Base-by-base conservation (phyloP, 2,113 vertebrate genomes). In the Nanorana parkeri region DNA sequence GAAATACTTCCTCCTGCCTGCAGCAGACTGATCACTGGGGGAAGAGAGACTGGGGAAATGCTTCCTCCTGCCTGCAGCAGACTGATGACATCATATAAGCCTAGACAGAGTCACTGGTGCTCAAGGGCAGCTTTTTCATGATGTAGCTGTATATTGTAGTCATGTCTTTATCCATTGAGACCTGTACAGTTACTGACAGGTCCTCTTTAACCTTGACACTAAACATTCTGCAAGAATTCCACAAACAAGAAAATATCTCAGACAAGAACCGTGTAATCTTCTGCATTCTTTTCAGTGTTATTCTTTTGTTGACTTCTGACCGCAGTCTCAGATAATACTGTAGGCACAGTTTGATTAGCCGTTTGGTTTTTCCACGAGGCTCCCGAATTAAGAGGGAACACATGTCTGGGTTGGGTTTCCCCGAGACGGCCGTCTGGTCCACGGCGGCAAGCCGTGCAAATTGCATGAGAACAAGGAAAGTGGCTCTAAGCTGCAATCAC, bases 401-500 rank as follows among this genome's bases (percentile, higher is more conserved):
- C 71, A 71, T 54, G 71, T 19, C 21, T 17, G 19, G 17, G 41
- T 47, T 47, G 19, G 17, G 41, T 47, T 47, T 47, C 41, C n/a
- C 41, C 11, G 7, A 7, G 67, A 13, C 23, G 69, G 51, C 51
- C 16, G 23, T 51, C 51, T 19, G 71, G 54, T 1, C 41, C 41
- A 3, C 24, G n/a, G 85, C 32, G 63, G 83, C 77, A 68, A 20
- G 24, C 56, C 65, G 68, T 86, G 73, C 26, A 81, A 84, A 74
- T 2, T 21, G 36, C 76, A 78, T 6, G 1, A 86, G 80, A 85
- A 83, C 20, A 16, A 83, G 26, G 28, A 52, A 16, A 1, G 61
- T 54, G 78, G 84, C 63, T 0, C 0, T 29, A n/a, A 55, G 74
- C 54, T 24, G 5, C 0, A 0, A 84, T 66, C 60, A 80, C 0